A percentile compares a stretch with the other conserved stretches of the same genome.
These are phyloP conservation scores for Acropora yongei DNA, from an alignment of 64 coral and sea anemone genomes.

Conservation along the genomic window DNA sequence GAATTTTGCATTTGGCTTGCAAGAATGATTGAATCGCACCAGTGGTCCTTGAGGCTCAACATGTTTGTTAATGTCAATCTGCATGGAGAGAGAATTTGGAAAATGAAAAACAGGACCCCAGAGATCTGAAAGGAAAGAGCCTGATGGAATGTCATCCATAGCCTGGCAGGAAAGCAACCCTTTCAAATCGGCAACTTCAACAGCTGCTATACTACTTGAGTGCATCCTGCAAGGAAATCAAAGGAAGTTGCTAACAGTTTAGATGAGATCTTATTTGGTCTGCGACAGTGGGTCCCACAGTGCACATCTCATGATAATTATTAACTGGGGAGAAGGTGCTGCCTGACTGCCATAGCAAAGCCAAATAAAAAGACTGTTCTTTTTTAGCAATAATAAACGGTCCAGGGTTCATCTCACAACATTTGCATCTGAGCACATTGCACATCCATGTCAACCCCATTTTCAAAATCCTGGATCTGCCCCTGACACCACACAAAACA, in stretches of 20 bases:
- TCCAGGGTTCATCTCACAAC: too few relatives aligned
- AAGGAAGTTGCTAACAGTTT: not conserved
- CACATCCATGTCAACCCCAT: too few relatives aligned
- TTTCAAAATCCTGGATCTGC: too few relatives aligned
- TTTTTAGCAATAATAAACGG: too few relatives aligned
- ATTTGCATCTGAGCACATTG: too few relatives aligned
- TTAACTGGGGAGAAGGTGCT: too few relatives aligned
- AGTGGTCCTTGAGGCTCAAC: not conserved
- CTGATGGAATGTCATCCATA: constrained; percentile 15
- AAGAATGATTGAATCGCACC: constrained; percentile 5
- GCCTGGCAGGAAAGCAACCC: constrained; percentile 38
- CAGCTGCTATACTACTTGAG: constrained; percentile 16
- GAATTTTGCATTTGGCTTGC: constrained; percentile 23
- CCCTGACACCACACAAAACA: too few relatives aligned
- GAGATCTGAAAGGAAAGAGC: constrained; percentile 33
- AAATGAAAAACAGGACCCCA: constrained; percentile 31
- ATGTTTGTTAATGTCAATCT: constrained; percentile 24
- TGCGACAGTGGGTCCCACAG: too few relatives aligned
- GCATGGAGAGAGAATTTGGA: constrained; percentile 1
- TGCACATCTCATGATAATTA: too few relatives aligned
- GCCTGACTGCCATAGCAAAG: too few relatives aligned
- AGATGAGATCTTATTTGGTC: not conserved
- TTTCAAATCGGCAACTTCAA: not conserved
- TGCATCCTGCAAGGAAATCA: not conserved
- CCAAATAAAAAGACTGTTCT: too few relatives aligned